phyloP scores from a whole-genome alignment of 2,797 vertebrate genomes.

The Liparis tanakae region DNA sequence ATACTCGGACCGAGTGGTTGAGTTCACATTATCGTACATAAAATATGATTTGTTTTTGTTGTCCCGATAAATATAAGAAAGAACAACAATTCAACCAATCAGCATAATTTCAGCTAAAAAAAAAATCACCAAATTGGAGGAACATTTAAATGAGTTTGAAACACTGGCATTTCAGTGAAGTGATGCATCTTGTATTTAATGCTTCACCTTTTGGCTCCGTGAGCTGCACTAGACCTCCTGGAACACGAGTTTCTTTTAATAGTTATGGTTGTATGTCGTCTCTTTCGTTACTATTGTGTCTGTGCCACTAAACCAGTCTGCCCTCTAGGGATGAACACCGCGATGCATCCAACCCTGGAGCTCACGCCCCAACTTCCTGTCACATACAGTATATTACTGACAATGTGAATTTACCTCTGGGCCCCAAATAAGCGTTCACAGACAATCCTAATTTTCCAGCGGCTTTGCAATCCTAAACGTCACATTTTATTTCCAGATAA shows the following conservation, averaged over 20 bases:
- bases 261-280: not conserved
- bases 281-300: conserved; percentile 3
- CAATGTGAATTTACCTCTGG: not conserved
- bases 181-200: too few relatives aligned
- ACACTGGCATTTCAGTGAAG: too few relatives aligned
- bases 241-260: not conserved
- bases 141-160: not conserved
- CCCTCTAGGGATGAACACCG: not conserved
- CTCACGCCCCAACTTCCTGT: not conserved
- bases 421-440: not conserved
- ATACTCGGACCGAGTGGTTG: not conserved
- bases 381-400: not conserved
- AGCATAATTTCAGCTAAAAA: not conserved
- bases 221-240: not conserved
- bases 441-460: not conserved
- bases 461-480: not conserved
- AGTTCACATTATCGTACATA: too few relatives aligned
- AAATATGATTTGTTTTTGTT: too few relatives aligned
- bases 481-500: not conserved
- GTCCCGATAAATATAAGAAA: not conserved
- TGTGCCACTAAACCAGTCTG: conserved; percentile 12
- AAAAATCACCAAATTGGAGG: not conserved
- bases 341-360: not conserved
- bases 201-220: not conserved
- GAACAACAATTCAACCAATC: not conserved